Conservation (phyloP, 2,888 invertebrate species). For the Nymphalis urticae region DNA sequence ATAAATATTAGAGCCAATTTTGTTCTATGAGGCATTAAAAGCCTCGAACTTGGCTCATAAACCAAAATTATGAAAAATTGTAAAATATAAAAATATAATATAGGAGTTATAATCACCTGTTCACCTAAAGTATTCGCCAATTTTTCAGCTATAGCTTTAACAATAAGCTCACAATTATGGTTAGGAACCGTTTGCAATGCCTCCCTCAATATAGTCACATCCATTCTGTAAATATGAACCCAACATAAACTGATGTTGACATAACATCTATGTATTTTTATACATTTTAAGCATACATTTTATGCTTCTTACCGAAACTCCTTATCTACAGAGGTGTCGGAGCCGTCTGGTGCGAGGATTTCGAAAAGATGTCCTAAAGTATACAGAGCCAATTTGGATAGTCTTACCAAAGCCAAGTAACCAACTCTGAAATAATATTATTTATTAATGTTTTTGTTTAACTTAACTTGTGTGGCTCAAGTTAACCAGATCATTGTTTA, state of each 20-base stretch:
- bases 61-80: no score
- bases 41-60: no score
- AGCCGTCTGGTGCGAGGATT: slow-evolving; percentile 78
- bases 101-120: slow-evolving; percentile 76
- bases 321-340: slow-evolving; percentile 65
- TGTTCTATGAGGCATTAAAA: no score
- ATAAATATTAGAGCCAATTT: no score
- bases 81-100: not conserved
- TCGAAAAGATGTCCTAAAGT: slow-evolving; percentile 91
- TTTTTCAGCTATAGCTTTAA: slow-evolving; percentile 91
- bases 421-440: slow-evolving; percentile 84
- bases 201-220: slow-evolving; percentile 87
- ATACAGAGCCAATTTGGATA: slow-evolving; percentile 93
- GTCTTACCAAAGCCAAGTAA: slow-evolving; percentile 92
- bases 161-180: slow-evolving; percentile 90
- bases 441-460: not conserved
- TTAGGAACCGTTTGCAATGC: slow-evolving; percentile 92
- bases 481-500: slow-evolving; percentile 36
- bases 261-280: not conserved
- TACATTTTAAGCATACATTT: not conserved
- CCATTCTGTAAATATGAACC: slow-evolving; percentile 63
- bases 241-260: slow-evolving; percentile 6
- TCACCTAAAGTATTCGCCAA: slow-evolving; percentile 91
- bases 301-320: slow-evolving; percentile 60
- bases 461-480: not conserved